Base-by-base conservation (phyloP, 2,113 vertebrate genomes). In the Chloropsis hardwickii region DNA sequence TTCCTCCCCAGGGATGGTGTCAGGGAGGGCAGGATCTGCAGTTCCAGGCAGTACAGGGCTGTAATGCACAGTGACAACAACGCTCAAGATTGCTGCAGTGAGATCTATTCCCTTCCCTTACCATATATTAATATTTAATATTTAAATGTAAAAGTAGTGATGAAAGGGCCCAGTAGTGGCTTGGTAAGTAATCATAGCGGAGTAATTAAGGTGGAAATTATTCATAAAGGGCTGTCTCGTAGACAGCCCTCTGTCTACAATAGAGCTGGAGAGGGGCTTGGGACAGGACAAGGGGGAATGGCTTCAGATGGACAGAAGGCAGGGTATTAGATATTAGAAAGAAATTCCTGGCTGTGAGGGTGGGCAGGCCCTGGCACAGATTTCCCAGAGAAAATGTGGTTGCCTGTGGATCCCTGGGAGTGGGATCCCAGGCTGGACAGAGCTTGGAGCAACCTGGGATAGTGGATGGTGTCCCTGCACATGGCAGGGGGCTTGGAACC, bases 401-500 rank as follows among this genome's bases (percentile, higher is more conserved):
- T 76, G 25, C 8, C n/a, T 11, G 29, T 42, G 37, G 2, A 61
- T 12, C 14, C 17, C 47, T 82, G 70, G 8, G 0, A 61, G 1
- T 33, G 29, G n/a, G n/a, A n/a, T n/a, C n/a, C 9, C 47, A 45
- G 20, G 28, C 0, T 73, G 51, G 37, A 45, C 0, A 0, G 33
- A 10, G 12, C 23, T 58, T 44, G 53, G 23, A 81, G 28, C 12
- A 73, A 0, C 12, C 23, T 45, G 45, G 33, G 19, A 2, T 2
- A 5, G 11, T 60, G 78, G 28, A 10, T 67, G 5, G 1, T n/a
- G 13, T 66, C 44, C 12, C 14, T 66, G 19, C 4, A 4, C 33
- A 8, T 13, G 6, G 6, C 4, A 51, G 5, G 6, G 7, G 3
- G 1, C 10, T 23, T 50, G n/a, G 25, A 35, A 48, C 3, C 1